Evolutionary conservation across 2,797 vertebrate genomes (phyloP), one percentile per base, ranked within the genome.

Genomic region (Acridotheres tristis): DNA sequence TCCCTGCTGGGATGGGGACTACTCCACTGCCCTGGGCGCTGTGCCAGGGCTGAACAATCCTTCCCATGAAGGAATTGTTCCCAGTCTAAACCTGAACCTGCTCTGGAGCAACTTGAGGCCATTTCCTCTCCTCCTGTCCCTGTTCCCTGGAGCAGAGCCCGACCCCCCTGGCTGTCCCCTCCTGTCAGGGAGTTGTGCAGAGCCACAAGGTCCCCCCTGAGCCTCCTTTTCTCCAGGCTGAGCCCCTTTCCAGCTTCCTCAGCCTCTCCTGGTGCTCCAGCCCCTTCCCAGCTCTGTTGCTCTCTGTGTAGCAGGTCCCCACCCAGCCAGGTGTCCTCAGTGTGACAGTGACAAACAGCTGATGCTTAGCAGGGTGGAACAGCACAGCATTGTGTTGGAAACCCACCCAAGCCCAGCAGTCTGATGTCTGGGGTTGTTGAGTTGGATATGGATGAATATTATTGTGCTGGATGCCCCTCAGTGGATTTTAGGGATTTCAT

Each of bases 51-150:
- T 71, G 32, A 9, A 62, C 17, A 54, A 0, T 16, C 6, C 9
- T 54, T 62, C 1, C 23, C 5, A 17, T 15, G 9, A 30, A 48
- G 10, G 1, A 48, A 48, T 63, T 34, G 5, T 16, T n/a, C 48
- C 30, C 0, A 42, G 22, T 15, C 34, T 34, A 34, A 34, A 34
- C 34, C 34, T 34, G 34, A 34, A 34, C 34, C 34, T 34, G 34
- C 34, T 1, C 34, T 54, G 40, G 6, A 0, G 0, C 9, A 15
- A 6, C 27, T 1, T 25, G 19, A 21, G 5, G 4, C n/a, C 1
- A 0, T 45, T 8, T 1, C 15, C 30, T 0, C 16, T 10, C 1
- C 0, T 50, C 45, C 4, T 68, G 5, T 34, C 45, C 23, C 20
- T 69, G 78, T 30, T 69, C 36, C 10, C 54, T 23, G 30, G 25